A percentile compares a stretch with the other conserved stretches of the same genome.
Conservation (phyloP, 2,888 invertebrate species). For the Cantharis rufa region DNA sequence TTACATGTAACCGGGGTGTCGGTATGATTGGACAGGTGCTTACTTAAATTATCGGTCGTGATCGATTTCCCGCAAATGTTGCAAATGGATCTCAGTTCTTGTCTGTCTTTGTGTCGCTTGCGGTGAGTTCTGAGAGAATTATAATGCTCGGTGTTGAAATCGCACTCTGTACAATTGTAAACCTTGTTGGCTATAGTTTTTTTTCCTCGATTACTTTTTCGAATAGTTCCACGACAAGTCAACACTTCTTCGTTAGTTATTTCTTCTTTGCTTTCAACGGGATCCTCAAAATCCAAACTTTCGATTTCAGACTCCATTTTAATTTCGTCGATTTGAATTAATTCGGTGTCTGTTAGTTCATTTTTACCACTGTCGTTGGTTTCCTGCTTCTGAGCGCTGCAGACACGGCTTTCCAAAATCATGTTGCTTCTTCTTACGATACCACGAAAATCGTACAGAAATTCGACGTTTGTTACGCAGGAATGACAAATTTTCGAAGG, state of each 20-base stretch:
- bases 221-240: background rate
- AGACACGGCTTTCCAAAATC: background rate
- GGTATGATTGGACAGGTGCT: background rate
- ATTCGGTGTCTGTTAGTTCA: background rate
- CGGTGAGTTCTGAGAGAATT: background rate
- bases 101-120: background rate
- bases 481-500: background rate
- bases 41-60: background rate
- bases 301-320: background rate
- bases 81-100: background rate
- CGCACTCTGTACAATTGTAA: background rate
- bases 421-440: background rate
- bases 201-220: background rate
- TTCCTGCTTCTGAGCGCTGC: background rate
- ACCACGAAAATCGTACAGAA: background rate
- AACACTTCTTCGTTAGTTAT: background rate
- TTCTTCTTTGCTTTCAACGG: background rate
- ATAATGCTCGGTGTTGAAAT: background rate
- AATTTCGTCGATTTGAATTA: background rate
- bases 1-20: background rate
- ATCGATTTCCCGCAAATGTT: background rate
- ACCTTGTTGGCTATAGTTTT: background rate
- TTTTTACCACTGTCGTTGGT: background rate
- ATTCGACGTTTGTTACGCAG: background rate
- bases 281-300: background rate